phyloP scores from a whole-genome alignment of 2,888 invertebrate genomes.

The Cancer borealis region DNA sequence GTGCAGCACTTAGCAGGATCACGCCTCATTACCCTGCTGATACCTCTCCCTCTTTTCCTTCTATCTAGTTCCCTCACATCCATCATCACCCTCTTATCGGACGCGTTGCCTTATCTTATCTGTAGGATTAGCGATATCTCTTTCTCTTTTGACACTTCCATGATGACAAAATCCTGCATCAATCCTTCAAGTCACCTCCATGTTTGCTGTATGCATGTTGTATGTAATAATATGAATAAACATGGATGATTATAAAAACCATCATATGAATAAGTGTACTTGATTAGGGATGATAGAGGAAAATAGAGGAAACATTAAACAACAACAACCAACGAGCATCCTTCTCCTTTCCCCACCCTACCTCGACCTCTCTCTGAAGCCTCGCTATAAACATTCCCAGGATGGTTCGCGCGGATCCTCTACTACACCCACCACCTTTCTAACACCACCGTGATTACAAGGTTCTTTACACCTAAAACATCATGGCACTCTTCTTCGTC shows the following conservation, averaged over 20 bases:
- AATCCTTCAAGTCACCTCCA: neutral
- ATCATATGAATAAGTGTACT: too few species aligned
- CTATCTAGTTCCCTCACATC: neutral
- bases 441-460: neutral
- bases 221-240: too few species aligned
- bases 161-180: neutral
- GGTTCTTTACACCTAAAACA: neutral
- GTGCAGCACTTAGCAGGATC: slow-evolving; percentile 2
- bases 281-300: neutral
- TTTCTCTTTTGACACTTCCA: neutral
- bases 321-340: neutral
- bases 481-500: neutral
- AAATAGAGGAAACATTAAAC: neutral
- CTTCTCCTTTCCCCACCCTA: neutral
- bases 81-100: neutral
- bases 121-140: neutral
- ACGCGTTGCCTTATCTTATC: neutral
- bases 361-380: neutral
- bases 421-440: neutral
- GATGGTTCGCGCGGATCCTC: neutral
- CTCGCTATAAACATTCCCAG: slow-evolving; percentile 13
- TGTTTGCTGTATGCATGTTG: neutral
- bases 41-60: neutral
- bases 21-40: slow-evolving; percentile 39
- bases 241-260: too few species aligned